Evolutionary conservation across 1,140 invertebrate species (phyloP).

Genomic region (Oryctes rhinoceros): DNA sequence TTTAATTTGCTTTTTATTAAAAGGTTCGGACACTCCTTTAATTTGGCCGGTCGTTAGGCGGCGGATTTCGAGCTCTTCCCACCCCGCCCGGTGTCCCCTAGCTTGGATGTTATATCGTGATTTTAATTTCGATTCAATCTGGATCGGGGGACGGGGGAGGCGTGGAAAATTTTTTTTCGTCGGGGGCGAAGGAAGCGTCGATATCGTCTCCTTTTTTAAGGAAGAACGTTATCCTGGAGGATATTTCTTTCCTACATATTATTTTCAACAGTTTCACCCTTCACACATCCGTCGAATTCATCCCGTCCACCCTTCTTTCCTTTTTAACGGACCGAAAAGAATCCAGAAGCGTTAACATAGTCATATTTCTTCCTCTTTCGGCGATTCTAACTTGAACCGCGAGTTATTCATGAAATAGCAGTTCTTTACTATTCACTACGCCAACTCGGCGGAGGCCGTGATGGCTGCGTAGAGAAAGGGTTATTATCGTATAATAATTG

Average conservation of each 20-base stretch:
- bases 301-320: background rate
- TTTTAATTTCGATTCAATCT: conserved; percentile 7
- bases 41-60: background rate
- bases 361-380: background rate
- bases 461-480: background rate
- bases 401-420: background rate
- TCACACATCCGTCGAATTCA: no score
- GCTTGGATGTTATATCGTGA: background rate
- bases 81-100: background rate
- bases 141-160: background rate
- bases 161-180: background rate
- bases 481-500: conserved; percentile 15
- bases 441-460: background rate
- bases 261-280: no score
- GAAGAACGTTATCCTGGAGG: background rate
- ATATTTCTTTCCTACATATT: no score
- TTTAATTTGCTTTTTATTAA: conserved; percentile 23
- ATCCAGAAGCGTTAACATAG: no score
- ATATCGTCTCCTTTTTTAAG: background rate
- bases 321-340: no score
- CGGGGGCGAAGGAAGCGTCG: background rate
- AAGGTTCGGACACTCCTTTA: conserved; percentile 1
- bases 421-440: background rate
- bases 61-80: background rate
- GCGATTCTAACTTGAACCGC: background rate